These are phyloP conservation scores for Drosophila demipolita DNA, from an alignment of 2,888 invertebrate genomes.

Conservation along the genomic window DNA sequence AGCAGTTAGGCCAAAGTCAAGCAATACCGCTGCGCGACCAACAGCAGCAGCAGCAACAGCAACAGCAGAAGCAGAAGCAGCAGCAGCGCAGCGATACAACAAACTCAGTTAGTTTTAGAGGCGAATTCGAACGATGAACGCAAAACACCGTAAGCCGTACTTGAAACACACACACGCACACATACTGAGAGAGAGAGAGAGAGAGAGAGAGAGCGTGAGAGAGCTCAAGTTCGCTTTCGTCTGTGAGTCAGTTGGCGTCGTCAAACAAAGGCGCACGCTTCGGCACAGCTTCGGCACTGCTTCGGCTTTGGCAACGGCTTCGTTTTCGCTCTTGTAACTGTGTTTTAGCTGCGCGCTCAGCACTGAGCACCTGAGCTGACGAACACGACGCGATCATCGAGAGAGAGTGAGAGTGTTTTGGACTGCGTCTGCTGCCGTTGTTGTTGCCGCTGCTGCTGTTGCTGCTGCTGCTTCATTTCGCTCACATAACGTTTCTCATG, in stretches of 20 bases:
- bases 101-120: constrained; percentile 70
- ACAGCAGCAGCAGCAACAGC: constrained; percentile 10
- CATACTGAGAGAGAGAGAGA: constrained; percentile 19
- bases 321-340: constrained; percentile 49
- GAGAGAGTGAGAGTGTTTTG: constrained; percentile 80
- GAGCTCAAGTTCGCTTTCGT: constrained; percentile 63
- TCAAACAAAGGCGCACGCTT: constrained; percentile 9
- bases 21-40: constrained; percentile 41
- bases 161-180: constrained; percentile 28
- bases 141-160: constrained; percentile 78
- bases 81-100: constrained; percentile 46
- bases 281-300: constrained; percentile 9
- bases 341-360: constrained; percentile 43
- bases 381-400: constrained; percentile 23
- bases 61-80: constrained; percentile 1
- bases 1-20: constrained; percentile 83
- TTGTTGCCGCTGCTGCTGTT: constrained; percentile 15
- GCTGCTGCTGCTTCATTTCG: constrained; percentile 65
- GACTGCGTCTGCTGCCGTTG: constrained; percentile 46
- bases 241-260: constrained; percentile 50
- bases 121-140: constrained; percentile 65
- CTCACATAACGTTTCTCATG: constrained; percentile 83
- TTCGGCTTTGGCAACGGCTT: constrained; percentile 20
- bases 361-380: constrained; percentile 44
- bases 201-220: constrained; percentile 9